Conservation (phyloP, 2,113 vertebrate genomes). For the Nanorana parkeri region DNA sequence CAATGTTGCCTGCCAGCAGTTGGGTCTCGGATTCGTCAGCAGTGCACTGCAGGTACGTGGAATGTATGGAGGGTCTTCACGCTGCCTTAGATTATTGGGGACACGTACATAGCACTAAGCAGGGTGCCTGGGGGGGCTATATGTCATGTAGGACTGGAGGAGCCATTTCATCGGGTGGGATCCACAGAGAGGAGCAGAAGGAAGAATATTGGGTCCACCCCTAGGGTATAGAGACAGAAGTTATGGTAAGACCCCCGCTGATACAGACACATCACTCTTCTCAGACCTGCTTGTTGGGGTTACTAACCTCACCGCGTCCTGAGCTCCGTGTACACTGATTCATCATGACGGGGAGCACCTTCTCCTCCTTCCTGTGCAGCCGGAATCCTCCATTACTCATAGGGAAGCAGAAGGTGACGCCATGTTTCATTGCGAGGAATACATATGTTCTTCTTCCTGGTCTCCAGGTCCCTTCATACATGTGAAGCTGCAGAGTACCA, state of each 20-base stretch:
- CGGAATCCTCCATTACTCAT: too few relatives aligned
- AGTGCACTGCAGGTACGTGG: constrained; percentile 90
- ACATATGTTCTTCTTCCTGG: neutral
- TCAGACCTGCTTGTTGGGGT: neutral
- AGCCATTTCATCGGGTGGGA: too few relatives aligned
- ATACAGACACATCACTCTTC: neutral
- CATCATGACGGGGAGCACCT: neutral
- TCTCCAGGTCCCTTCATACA: neutral
- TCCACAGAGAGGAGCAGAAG: too few relatives aligned
- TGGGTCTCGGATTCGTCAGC: constrained; percentile 92
- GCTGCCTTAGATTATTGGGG: too few relatives aligned
- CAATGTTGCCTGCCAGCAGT: constrained; percentile 90
- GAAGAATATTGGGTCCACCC: too few relatives aligned
- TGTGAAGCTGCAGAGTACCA: neutral
- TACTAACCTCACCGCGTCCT: neutral
- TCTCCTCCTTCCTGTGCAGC: too few relatives aligned
- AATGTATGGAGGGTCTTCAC: too few relatives aligned
- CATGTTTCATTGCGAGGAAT: neutral
- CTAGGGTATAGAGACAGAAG: too few relatives aligned
- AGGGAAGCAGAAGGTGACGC: neutral
- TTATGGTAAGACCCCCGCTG: neutral
- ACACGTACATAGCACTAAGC: too few relatives aligned
- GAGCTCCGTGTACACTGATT: too few relatives aligned
- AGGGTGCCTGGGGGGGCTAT: too few relatives aligned
- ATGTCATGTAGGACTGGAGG: too few relatives aligned